Percentiles rank a stretch among this genome's conserved stretches.
These are phyloP conservation scores for Edolisoma coerulescens DNA, from an alignment of 2,113 vertebrate species.

Conservation along the genomic window DNA sequence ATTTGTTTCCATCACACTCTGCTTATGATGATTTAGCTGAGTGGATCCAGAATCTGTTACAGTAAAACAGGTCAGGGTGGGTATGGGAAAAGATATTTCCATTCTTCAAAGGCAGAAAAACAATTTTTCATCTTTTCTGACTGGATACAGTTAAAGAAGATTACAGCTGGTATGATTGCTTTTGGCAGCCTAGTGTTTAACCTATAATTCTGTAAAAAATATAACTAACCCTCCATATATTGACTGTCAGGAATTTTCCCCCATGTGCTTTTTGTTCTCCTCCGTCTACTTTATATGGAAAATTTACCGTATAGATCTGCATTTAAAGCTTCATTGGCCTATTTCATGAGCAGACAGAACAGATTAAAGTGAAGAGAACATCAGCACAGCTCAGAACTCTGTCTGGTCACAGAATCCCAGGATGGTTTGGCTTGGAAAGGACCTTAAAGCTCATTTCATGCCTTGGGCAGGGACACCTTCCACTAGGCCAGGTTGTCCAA, in stretches of 20 bases:
- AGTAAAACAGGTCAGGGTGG: slow-evolving; percentile 17
- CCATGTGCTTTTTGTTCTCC: neutral
- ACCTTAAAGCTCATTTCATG: neutral
- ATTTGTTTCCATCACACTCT: slow-evolving; percentile 18
- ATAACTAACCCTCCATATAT: neutral
- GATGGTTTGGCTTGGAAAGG: neutral
- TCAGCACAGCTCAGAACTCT: neutral
- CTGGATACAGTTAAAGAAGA: slow-evolving; percentile 30
- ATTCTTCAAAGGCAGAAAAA: slow-evolving; percentile 47
- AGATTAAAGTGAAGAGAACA: neutral
- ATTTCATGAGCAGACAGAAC: neutral
- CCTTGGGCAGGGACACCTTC: neutral
- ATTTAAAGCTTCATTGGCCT: neutral
- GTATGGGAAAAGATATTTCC: slow-evolving; percentile 3
- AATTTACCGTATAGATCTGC: neutral
- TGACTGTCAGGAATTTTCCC: neutral
- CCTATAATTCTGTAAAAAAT: slow-evolving; percentile 19
- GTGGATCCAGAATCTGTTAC: neutral
- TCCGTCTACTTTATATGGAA: neutral
- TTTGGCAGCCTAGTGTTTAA: neutral
- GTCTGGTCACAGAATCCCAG: neutral
- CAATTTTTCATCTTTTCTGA: slow-evolving; percentile 42
- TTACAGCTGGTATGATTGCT: slow-evolving; percentile 21
- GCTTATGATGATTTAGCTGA: neutral
- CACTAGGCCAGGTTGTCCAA: neutral